These are phyloP conservation scores for Drosophila bipectinata DNA, from an alignment of 1,140 invertebrate genomes.

Conservation along the genomic window DNA sequence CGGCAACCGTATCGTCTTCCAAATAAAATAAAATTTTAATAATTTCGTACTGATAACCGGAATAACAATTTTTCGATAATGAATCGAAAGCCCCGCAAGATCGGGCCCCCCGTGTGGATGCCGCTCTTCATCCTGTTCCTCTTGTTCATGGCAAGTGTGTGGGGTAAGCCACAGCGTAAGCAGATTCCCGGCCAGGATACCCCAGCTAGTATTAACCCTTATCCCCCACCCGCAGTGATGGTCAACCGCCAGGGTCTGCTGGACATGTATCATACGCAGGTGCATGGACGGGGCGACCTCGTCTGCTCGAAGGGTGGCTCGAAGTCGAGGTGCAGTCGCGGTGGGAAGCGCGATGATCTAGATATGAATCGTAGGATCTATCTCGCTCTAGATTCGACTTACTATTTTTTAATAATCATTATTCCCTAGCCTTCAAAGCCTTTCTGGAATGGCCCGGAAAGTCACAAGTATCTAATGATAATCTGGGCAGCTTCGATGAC, in stretches of 20 bases:
- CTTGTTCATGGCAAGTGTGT: conserved; percentile 12
- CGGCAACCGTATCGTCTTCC: not conserved
- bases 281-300: not conserved
- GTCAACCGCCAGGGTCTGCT: conserved; percentile 12
- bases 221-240: not conserved
- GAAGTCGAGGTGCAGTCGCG: not conserved
- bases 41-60: not conserved
- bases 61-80: not conserved
- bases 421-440: not conserved
- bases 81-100: too few relatives aligned
- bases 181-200: not conserved
- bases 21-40: not conserved
- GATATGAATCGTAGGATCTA: not conserved
- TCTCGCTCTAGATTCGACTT: not conserved
- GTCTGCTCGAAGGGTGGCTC: not conserved
- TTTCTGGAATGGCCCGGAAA: not conserved
- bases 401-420: not conserved
- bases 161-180: conserved; percentile 40
- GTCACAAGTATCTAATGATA: not conserved
- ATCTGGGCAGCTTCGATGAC: not conserved
- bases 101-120: conserved; percentile 7
- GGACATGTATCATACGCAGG: conserved; percentile 2
- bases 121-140: conserved; percentile 12
- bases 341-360: not conserved
- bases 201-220: not conserved